These are phyloP conservation scores for Sarcophaga peregrina DNA, from an alignment of 1,140 invertebrate genomes.

Conservation along the genomic window DNA sequence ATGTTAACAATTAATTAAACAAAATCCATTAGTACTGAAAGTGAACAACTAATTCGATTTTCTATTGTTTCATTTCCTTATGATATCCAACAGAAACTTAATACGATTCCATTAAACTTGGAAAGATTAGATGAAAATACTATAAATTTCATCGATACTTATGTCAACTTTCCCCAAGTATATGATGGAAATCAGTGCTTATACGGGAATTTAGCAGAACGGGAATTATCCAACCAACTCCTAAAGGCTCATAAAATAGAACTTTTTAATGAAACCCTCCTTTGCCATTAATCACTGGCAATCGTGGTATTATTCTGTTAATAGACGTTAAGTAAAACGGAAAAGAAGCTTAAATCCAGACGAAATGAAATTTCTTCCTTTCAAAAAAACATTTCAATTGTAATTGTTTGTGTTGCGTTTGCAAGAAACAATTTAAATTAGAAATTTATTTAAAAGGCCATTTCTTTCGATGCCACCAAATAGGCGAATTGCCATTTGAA, in stretches of 20 bases:
- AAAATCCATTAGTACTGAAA: no score
- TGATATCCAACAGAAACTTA: neutral
- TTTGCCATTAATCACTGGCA: conserved; percentile 35
- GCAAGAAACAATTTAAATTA: conserved; percentile 50
- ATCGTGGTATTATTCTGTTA: conserved; percentile 38
- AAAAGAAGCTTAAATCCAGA: conserved; percentile 15
- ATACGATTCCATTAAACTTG: neutral
- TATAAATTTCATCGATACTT: conserved; percentile 38
- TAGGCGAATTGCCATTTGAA: conserved; percentile 58
- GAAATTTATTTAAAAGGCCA: conserved; percentile 54
- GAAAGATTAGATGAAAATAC: neutral
- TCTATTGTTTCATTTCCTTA: neutral
- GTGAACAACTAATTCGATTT: neutral
- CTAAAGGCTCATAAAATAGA: conserved; percentile 30
- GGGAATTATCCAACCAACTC: conserved; percentile 31
- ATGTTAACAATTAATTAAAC: no score
- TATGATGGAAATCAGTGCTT: conserved; percentile 36
- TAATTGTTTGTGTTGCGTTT: conserved; percentile 53
- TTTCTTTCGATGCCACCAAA: conserved; percentile 55
- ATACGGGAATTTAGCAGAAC: conserved; percentile 16
- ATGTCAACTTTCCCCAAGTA: conserved; percentile 7
- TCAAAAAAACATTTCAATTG: conserved; percentile 52
- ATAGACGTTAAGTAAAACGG: neutral
- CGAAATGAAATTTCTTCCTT: conserved; percentile 47
- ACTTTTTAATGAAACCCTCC: conserved; percentile 13